A percentile compares a stretch with the other conserved stretches of the same genome.
Conservation (phyloP, 92 coral and sea anemone genomes). For the Phymanthus crucifer region DNA sequence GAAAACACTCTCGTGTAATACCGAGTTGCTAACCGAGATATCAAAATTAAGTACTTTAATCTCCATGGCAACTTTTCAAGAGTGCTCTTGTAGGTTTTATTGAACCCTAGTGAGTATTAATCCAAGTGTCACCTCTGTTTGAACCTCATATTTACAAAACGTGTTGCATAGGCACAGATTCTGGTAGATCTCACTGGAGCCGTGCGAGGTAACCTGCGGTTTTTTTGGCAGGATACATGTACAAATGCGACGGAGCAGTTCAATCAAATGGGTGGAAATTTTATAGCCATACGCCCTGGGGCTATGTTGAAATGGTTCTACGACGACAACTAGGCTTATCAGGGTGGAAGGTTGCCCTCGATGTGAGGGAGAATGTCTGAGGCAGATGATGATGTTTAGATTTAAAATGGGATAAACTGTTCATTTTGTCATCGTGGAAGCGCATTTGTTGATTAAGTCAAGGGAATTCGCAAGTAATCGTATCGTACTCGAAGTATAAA, state of each 20-base stretch:
- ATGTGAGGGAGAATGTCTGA: background rate
- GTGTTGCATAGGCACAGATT: background rate
- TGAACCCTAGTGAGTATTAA: background rate
- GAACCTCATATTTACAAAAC: background rate
- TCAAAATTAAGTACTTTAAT: background rate
- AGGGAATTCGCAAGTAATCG: background rate
- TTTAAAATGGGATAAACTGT: background rate
- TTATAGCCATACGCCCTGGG: background rate
- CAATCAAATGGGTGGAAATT: constrained; percentile 3
- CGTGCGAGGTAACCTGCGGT: background rate
- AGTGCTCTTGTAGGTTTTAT: background rate
- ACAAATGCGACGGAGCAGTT: too few relatives aligned
- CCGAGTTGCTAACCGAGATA: background rate
- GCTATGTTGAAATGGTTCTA: background rate
- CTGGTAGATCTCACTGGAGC: background rate
- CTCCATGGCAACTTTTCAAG: background rate
- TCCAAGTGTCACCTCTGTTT: background rate
- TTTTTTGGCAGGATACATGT: background rate
- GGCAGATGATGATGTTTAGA: background rate
- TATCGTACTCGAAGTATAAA: background rate
- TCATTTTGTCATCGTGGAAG: background rate
- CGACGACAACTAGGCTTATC: background rate
- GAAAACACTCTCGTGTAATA: background rate
- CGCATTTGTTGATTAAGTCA: background rate
- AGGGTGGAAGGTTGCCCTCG: background rate